phyloP scores from a whole-genome alignment of 2,888 invertebrate genomes.

The Dryobotodes eremita region DNA sequence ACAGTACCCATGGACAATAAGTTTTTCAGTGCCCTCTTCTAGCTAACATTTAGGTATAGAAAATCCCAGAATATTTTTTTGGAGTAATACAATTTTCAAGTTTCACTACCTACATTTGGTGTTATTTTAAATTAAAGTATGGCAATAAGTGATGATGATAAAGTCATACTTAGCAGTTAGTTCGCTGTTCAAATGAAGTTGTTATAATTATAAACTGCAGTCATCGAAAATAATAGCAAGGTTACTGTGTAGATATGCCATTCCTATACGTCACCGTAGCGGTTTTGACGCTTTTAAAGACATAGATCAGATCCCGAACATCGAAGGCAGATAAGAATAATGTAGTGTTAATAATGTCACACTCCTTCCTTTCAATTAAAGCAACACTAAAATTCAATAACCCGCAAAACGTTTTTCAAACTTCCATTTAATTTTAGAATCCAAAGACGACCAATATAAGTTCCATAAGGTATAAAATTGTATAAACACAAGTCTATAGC shows the following conservation, averaged over 20 bases:
- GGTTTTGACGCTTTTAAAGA: background rate
- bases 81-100: background rate
- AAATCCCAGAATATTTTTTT: background rate
- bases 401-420: slow-evolving; percentile 20
- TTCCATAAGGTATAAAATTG: slow-evolving; percentile 72
- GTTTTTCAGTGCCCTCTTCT: background rate
- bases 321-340: no score
- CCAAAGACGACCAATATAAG: slow-evolving; percentile 66
- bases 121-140: background rate
- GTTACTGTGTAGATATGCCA: no score
- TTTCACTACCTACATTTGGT: background rate
- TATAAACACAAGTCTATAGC: slow-evolving; percentile 72
- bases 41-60: background rate
- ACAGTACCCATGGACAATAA: background rate
- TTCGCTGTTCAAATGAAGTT: background rate
- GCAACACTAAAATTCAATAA: slow-evolving; percentile 33
- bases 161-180: background rate
- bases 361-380: slow-evolving; percentile 25
- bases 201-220: background rate
- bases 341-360: background rate
- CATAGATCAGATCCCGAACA: background rate
- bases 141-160: background rate
- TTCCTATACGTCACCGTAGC: background rate
- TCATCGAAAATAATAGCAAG: background rate
- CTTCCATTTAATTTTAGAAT: slow-evolving; percentile 48